Evolutionary conservation across 2,113 vertebrate genomes (phyloP).

Genomic region (Lycocorax pyrrhopterus): DNA sequence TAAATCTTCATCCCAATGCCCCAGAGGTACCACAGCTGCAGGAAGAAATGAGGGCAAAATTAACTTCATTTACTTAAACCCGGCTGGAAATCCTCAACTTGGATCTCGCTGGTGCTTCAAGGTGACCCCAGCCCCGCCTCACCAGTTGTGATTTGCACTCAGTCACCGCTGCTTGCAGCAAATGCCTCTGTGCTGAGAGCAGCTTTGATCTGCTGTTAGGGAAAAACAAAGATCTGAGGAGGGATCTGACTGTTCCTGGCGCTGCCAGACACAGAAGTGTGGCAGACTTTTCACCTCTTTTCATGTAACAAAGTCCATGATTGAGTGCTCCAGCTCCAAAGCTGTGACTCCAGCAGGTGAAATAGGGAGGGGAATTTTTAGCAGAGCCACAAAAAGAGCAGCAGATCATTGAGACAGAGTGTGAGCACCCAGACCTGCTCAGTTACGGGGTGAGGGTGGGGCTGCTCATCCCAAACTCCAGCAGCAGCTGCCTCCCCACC

Average conservation of each 20-base stretch:
- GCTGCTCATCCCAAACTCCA: neutral
- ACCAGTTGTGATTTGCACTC: neutral
- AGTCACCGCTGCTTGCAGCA: neutral
- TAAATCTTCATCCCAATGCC: neutral
- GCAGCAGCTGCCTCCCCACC: neutral
- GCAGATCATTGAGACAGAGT: rapidly evolving
- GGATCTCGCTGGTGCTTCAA: neutral
- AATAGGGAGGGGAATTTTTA: rapidly evolving
- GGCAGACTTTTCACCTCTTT: neutral
- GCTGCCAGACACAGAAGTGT: neutral
- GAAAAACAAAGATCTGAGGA: neutral
- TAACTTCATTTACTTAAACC: neutral
- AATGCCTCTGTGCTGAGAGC: neutral
- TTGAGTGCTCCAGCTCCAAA: neutral
- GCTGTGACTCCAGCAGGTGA: neutral
- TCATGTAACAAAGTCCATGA: rapidly evolving
- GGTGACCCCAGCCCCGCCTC: neutral
- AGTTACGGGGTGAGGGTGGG: neutral
- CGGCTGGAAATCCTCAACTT: neutral
- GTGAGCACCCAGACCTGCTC: neutral
- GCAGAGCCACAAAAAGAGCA: neutral
- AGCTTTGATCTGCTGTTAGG: neutral
- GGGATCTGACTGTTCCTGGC: neutral
- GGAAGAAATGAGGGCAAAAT: neutral
- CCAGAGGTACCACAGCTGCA: neutral